Evolutionary conservation across 2,888 invertebrate genomes (phyloP), one percentile per base, ranked within the genome.

Genomic region (Chloromyia formosa): DNA sequence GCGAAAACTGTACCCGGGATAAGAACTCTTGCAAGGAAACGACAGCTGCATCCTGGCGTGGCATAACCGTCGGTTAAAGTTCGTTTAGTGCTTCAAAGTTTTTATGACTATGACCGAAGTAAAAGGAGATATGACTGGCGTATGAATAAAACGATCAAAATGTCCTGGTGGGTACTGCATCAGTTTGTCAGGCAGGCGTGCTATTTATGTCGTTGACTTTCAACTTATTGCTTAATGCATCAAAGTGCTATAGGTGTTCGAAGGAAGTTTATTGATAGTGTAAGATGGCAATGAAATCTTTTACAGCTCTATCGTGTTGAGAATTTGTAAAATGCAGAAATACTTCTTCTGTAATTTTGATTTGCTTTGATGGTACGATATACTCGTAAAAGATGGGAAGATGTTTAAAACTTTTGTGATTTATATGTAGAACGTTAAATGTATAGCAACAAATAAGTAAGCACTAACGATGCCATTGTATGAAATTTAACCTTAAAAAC

Each of bases 131-230:
- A 66, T 66, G 66, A 49, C 66, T 49, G 49, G 49, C 66, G 66
- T 66, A 49, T 66, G 66, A 49, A 66, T 66, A 66, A 66, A 66
- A 49, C 66, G 66, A 49, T 61, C 61, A 61, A 61, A 61, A 61
- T 61, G 61, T 61, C 61, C 23, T 61, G 10, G 1, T 61, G 23
- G 3, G 14, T n/a, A 49, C 22, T 58, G 61, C 61, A 61, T 27
- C 27, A 12, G 27, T 56, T 61, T 27, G 61, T 27, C 20, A 12
- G 27, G 61, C 23, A 1, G 61, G 9, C 10, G 61, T 61, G 14
- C 20, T 61, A 27, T 61, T 61, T 61, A 61, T 61, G 22, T 56
- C 20, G 61, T 61, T 61, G 23, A 27, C 61, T 61, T n/a, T 14
- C 5, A 27, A 61, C 61, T 61, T 27, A 61, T 61, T 61, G 61